Base-by-base conservation (phyloP, 1,140 invertebrate genomes). In the Atta cephalotes region DNA sequence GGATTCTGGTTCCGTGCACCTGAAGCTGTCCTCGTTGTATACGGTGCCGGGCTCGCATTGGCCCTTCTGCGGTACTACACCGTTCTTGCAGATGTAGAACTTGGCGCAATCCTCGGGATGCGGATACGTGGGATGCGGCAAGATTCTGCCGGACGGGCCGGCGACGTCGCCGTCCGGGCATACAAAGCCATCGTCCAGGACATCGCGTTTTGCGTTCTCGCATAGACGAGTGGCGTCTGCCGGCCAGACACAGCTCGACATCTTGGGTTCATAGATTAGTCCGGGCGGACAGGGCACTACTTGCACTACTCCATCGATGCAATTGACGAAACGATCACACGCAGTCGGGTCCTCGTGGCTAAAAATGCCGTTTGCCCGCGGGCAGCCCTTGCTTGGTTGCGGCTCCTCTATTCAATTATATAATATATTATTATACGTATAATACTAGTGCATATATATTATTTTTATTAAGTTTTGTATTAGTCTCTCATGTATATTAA, bases 311-410 rank as follows among this genome's bases (percentile, higher is more conserved):
- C 98, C 97, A 82, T 98, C 97, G 0, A 97, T 96, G 93, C 98
- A 98, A 93, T 98, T 98, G 93, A 97, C 97, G 94, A 98, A 98
- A 92, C 97, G 97, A 92, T 98, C 97, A 89, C 98, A 98, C 0
- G 97, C 96, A 87, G 96, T 94, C n/a, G 96, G 96, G 92, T 98
- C 97, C 78, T 97, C 96, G 93, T 98, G 97, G 35, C 96, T 96
- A 95, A 97, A 98, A 93, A 97, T 97, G 51, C 98, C 98, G 92
- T 98, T 98, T 31, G 97, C 97, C 79, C 98, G 96, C 14, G 97
- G 97, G 93, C 98, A 98, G 25, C 96, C 97, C 89, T 96, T 96
- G 14, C 96, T 95, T 10, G 97, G 95, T 90, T 97, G 96, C 2
- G 97, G 96, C 87, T 97, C 96, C 96, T 97, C 97, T 98, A 95